Conservation (phyloP, 2,797 vertebrate species). For the Alca torda region DNA sequence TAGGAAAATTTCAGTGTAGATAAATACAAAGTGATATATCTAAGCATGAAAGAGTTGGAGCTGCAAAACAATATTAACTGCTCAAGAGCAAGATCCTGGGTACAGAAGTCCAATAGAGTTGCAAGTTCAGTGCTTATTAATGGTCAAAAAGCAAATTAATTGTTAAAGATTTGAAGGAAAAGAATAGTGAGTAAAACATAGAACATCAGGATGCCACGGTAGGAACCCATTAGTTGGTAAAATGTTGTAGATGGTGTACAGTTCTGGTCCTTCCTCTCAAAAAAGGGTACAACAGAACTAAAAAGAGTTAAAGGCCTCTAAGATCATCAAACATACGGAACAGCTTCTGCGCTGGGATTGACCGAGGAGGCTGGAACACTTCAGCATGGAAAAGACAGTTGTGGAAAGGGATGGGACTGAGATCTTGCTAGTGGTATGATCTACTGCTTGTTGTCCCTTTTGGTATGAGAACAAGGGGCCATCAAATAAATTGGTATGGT, state of each 20-base stretch:
- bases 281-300: background rate
- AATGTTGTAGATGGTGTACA: background rate
- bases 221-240: background rate
- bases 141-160: background rate
- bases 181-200: background rate
- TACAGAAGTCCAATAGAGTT: background rate
- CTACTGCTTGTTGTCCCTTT: background rate
- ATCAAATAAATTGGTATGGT: too few species aligned
- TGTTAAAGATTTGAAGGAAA: background rate
- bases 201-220: background rate
- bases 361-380: background rate
- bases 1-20: background rate
- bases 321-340: background rate
- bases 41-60: background rate
- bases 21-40: background rate
- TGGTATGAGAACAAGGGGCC: background rate
- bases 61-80: background rate
- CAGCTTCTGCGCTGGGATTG: background rate
- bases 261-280: background rate
- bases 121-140: background rate
- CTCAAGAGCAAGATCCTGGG: background rate
- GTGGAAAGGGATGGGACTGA: background rate
- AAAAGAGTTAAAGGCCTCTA: background rate
- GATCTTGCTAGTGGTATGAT: background rate
- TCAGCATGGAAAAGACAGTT: background rate